phyloP scores from a whole-genome alignment of 2,797 vertebrate genomes.

The Megalops cyprinoides region DNA sequence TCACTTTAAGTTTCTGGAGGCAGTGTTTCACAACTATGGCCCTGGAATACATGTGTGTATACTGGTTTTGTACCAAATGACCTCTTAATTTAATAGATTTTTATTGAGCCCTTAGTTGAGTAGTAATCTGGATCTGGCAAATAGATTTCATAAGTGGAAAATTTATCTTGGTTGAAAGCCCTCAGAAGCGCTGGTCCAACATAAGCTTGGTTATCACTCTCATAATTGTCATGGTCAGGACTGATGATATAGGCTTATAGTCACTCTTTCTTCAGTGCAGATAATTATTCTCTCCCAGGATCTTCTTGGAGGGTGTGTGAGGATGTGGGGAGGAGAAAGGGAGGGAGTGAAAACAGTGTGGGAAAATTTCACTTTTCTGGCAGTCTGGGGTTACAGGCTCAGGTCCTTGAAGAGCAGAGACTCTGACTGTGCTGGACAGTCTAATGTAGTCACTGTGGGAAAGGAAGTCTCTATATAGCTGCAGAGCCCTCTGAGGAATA shows the following conservation, averaged over 20 bases:
- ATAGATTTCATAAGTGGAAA: too few relatives aligned
- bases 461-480: conserved; percentile 55
- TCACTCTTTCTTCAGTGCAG: neutral
- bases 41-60: too few relatives aligned
- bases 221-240: neutral
- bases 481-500: conserved; percentile 55
- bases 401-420: conserved; percentile 39
- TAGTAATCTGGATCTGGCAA: neutral
- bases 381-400: conserved; percentile 52
- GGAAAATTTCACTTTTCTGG: conserved; percentile 44
- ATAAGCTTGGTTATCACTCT: too few relatives aligned
- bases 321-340: conserved; percentile 39
- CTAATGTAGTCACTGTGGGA: conserved; percentile 53
- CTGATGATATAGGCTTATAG: neutral
- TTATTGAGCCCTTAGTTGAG: too few relatives aligned
- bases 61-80: neutral
- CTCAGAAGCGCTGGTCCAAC: too few relatives aligned
- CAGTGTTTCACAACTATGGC: too few relatives aligned
- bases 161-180: too few relatives aligned
- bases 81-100: too few relatives aligned
- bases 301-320: conserved; percentile 37
- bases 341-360: conserved; percentile 45
- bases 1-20: too few relatives aligned
- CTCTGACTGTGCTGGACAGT: conserved; percentile 39
- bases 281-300: neutral